phyloP scores from a whole-genome alignment of 1,140 invertebrate species.

The Tetramorium simillimum region DNA sequence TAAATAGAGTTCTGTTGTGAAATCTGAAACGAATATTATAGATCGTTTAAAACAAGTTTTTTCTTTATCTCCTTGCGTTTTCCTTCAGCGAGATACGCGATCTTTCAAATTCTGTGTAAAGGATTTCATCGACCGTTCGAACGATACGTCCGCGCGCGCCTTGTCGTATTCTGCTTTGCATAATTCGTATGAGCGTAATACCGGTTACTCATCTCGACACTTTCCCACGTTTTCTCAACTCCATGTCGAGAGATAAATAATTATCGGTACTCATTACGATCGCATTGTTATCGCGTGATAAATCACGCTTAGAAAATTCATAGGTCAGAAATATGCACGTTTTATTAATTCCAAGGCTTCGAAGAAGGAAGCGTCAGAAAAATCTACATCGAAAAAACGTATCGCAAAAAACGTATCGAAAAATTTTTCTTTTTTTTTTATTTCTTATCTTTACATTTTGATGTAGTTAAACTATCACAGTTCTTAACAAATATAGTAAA shows the following conservation, averaged over 20 bases:
- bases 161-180: conserved; percentile 34
- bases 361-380: neutral
- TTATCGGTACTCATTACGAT: conserved; percentile 41
- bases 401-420: neutral
- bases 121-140: conserved; percentile 1
- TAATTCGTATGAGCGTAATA: conserved; percentile 61
- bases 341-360: conserved; percentile 21
- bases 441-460: neutral
- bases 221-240: conserved; percentile 66
- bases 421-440: neutral
- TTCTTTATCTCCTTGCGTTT: neutral
- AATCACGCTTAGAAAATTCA: neutral
- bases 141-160: neutral
- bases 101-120: neutral
- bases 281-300: conserved; percentile 24
- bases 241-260: conserved; percentile 43
- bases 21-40: neutral
- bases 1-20: neutral
- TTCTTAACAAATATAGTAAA: neutral
- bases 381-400: neutral
- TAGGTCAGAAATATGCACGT: neutral
- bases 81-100: neutral
- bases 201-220: conserved; percentile 47
- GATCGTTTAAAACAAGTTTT: neutral
- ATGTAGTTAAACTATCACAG: neutral